Evolutionary conservation across 2,797 vertebrate species (phyloP).

Genomic region (Chelidonichthys spinosus): DNA sequence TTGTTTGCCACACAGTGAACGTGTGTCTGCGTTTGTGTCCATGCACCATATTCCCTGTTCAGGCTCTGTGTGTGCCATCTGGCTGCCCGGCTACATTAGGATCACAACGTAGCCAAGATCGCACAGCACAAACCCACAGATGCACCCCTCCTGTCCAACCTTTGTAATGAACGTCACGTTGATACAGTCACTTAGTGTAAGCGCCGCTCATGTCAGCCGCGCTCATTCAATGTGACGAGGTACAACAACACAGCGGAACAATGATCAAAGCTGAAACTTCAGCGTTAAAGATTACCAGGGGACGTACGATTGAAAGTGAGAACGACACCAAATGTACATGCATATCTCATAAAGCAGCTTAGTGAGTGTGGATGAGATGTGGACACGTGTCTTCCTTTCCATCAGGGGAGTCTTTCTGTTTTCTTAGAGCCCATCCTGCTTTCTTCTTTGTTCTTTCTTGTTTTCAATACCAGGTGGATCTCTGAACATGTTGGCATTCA

Average conservation of each 20-base stretch:
- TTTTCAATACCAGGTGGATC: conserved; percentile 16
- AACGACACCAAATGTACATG: background rate
- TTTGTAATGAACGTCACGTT: conserved; percentile 57
- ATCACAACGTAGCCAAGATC: conserved; percentile 49
- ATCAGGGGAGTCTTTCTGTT: conserved; percentile 11
- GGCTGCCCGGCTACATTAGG: conserved; percentile 60
- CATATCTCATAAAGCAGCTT: background rate
- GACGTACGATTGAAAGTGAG: background rate
- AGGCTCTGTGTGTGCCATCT: conserved; percentile 61
- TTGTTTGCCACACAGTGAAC: conserved; percentile 13
- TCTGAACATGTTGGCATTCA: conserved; percentile 8
- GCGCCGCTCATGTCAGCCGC: background rate
- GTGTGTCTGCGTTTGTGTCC: conserved; percentile 5
- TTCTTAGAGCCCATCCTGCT: conserved; percentile 20
- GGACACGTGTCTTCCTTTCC: background rate
- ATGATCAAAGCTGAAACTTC: conserved; percentile 6
- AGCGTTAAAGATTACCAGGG: background rate
- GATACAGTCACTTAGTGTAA: conserved; percentile 24
- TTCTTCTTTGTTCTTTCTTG: conserved; percentile 28
- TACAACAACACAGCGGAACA: background rate
- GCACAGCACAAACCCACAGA: conserved; percentile 43
- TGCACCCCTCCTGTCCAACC: conserved; percentile 47
- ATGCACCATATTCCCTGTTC: conserved; percentile 20
- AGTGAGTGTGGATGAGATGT: too few relatives aligned
- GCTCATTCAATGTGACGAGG: background rate